A percentile compares a stretch with the other conserved stretches of the same genome.
These are phyloP conservation scores for Blastobasis lacticolella DNA, from an alignment of 2,888 invertebrate genomes.

Conservation along the genomic window DNA sequence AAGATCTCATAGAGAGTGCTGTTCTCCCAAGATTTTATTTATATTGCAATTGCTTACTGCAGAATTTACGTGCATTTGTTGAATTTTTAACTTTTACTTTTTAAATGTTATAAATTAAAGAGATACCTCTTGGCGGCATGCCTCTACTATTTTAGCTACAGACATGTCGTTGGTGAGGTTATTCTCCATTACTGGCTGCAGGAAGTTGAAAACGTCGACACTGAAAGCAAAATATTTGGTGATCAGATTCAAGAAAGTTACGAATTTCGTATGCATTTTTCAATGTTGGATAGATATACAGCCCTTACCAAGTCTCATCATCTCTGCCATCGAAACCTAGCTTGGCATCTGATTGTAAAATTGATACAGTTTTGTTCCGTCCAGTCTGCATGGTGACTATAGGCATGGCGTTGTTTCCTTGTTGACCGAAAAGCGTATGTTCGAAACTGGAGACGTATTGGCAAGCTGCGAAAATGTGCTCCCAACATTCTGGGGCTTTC, in stretches of 20 bases:
- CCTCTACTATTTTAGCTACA: slow-evolving; percentile 81
- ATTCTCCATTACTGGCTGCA: slow-evolving; percentile 81
- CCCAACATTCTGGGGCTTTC: slow-evolving; percentile 95
- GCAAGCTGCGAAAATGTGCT: slow-evolving; percentile 94
- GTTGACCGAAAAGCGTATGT: slow-evolving; percentile 90
- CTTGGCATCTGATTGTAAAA: slow-evolving; percentile 74
- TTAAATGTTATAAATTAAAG: neutral
- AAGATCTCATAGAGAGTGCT: too few species aligned
- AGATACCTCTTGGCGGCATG: slow-evolving; percentile 68
- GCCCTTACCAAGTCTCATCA: slow-evolving; percentile 83
- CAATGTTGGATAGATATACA: too few species aligned
- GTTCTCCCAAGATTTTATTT: too few species aligned
- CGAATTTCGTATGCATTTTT: too few species aligned
- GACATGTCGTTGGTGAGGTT: slow-evolving; percentile 77
- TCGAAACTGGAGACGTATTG: slow-evolving; percentile 94
- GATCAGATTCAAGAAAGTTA: too few species aligned
- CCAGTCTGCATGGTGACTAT: slow-evolving; percentile 80
- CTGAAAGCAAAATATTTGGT: slow-evolving; percentile 48
- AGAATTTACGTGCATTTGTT: too few species aligned
- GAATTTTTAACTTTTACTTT: too few species aligned
- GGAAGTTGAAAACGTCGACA: slow-evolving; percentile 88
- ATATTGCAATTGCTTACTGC: too few species aligned
- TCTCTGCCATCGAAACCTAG: slow-evolving; percentile 71
- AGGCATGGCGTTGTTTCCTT: slow-evolving; percentile 79
- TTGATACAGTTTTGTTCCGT: slow-evolving; percentile 74